Conservation (phyloP, 1,140 invertebrate genomes). For the Megathymus violae region DNA sequence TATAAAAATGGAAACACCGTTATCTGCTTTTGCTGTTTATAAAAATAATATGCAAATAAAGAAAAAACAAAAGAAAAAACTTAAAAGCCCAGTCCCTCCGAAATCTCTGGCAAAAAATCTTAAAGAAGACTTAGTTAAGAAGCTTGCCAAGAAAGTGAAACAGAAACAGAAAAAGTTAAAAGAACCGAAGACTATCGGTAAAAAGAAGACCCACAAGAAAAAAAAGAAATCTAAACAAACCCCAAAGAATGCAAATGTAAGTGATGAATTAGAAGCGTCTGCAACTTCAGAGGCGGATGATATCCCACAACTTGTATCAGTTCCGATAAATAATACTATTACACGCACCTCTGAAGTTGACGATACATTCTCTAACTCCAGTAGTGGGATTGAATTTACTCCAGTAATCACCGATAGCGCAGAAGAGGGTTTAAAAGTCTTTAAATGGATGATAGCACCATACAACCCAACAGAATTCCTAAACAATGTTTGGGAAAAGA, state of each 20-base stretch:
- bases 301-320: slow-evolving; percentile 48
- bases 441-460: slow-evolving; percentile 90
- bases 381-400: slow-evolving; percentile 58
- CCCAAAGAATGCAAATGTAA: slow-evolving; percentile 7
- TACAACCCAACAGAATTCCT: slow-evolving; percentile 87
- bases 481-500: slow-evolving; percentile 90
- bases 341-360: slow-evolving; percentile 29
- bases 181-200: slow-evolving; percentile 58
- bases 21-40: slow-evolving; percentile 74
- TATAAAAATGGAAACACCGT: slow-evolving; percentile 56
- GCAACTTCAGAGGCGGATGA: slow-evolving; percentile 50
- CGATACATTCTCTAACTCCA: slow-evolving; percentile 46
- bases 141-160: slow-evolving; percentile 59
- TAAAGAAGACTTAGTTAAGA: slow-evolving; percentile 48
- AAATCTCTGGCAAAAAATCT: slow-evolving; percentile 42
- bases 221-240: slow-evolving; percentile 19
- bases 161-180: slow-evolving; percentile 56
- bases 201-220: slow-evolving; percentile 42
- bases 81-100: slow-evolving; percentile 33
- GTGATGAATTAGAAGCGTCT: not conserved
- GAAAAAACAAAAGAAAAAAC: slow-evolving; percentile 56
- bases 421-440: slow-evolving; percentile 85
- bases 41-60: slow-evolving; percentile 54
- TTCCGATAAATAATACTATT: slow-evolving; percentile 10
- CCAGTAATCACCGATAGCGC: slow-evolving; percentile 84